Evolutionary conservation across 2,888 invertebrate species (phyloP), one percentile per base, ranked within the genome.

Genomic region (Sicus ferrugineus): DNA sequence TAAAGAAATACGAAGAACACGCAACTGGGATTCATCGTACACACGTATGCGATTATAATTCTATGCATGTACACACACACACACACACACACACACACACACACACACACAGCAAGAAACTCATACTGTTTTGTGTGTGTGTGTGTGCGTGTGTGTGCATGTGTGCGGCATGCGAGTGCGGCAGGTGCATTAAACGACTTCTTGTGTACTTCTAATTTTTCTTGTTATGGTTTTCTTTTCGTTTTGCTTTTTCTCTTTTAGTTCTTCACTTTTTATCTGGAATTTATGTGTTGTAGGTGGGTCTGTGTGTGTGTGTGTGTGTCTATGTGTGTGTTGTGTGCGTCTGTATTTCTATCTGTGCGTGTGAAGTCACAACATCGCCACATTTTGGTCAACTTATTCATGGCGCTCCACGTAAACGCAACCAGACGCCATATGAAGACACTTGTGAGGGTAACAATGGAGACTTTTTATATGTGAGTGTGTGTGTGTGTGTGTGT

Each of bases 181-280:
- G 52, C 65, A 65, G 65, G 65, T 65, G 65, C 65, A 52, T 65
- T 65, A 34, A 65, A 54, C 38, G 65, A 34, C 19, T 52, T 59
- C 34, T 34, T 34, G 11, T 34, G 58, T 59, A 19, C 11, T 59
- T 31, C 7, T n/a, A 9, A 31, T 28, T 54, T 16, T 54, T 56
- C 28, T 31, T 28, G 21, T 50, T 31, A 48, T 23, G 19, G 5
- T 34, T 34, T 16, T 19, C 23, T 48, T 19, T 11, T 63, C 9
- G n/a, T 63, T 28, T 26, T 46, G 4, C 26, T 46, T 46, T 26
- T n/a, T 30, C 28, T 19, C n/a, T 19, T 7, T 61, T 38, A 3
- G 34, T 42, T 14, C 31, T 31, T 28, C 14, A 11, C 23, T 28
- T 56, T 19, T 3, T 26, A 14, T 56, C 14, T 6, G 23, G 26